phyloP scores from a whole-genome alignment of 2,113 vertebrate genomes.

The Cichladusa arquata region DNA sequence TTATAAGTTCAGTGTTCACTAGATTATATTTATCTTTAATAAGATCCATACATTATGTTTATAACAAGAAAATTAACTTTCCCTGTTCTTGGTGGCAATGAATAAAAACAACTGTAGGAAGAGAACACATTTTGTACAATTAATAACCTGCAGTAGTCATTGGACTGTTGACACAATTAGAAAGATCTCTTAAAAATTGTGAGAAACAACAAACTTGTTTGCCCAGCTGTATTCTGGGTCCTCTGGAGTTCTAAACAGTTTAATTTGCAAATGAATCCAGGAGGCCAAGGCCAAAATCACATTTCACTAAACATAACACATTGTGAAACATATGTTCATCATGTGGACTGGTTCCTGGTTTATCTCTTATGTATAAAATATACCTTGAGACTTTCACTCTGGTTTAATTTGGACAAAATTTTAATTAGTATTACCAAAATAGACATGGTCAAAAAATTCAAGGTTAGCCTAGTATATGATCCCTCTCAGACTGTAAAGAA shows the following conservation, averaged over 20 bases:
- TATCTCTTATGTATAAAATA: background rate
- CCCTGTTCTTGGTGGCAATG: background rate
- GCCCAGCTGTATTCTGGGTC: background rate
- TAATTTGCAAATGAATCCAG: background rate
- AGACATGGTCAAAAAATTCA: background rate
- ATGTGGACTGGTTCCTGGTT: background rate
- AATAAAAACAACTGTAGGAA: background rate
- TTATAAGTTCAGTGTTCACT: background rate
- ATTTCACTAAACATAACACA: background rate
- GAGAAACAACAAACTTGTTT: background rate
- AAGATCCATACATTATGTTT: background rate
- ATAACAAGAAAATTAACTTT: background rate
- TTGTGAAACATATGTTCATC: background rate
- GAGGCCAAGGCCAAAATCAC: background rate
- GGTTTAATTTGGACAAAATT: background rate
- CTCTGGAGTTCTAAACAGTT: background rate
- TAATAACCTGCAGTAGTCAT: background rate
- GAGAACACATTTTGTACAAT: background rate
- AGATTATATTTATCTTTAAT: background rate
- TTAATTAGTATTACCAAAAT: background rate
- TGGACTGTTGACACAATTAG: background rate
- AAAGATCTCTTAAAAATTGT: background rate
- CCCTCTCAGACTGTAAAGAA: background rate
- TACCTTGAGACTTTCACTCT: background rate
- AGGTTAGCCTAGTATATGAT: background rate